Evolutionary conservation across 2,888 invertebrate species (phyloP).

Genomic region (Cephus sareptanus): DNA sequence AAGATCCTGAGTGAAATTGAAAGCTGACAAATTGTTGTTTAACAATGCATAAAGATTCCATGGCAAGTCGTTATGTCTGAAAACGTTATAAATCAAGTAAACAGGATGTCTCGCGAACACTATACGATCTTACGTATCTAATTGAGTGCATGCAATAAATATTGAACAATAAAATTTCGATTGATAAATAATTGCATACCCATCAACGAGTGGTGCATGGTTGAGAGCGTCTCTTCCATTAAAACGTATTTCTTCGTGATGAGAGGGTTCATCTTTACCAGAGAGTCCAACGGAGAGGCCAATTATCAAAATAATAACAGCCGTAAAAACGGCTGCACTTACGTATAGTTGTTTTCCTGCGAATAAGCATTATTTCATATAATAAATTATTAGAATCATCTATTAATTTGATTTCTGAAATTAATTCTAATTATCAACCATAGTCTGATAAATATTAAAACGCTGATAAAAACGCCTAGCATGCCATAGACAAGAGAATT

Average conservation of each 20-base stretch:
- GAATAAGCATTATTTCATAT: constrained; percentile 2
- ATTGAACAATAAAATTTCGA: not conserved
- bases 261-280: not conserved
- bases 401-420: no score
- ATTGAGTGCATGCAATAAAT: not conserved
- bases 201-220: constrained; percentile 57
- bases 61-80: constrained; percentile 69
- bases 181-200: constrained; percentile 40
- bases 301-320: constrained; percentile 28
- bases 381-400: not conserved
- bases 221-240: constrained; percentile 57
- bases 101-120: no score
- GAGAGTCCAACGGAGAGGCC: constrained; percentile 44
- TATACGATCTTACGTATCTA: not conserved
- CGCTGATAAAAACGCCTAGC: no score
- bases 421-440: no score
- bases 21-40: constrained; percentile 62
- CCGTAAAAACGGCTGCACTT: constrained; percentile 29
- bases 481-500: no score
- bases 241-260: constrained; percentile 20
- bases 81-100: no score
- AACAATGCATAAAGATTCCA: constrained; percentile 61
- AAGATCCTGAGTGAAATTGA: constrained; percentile 63
- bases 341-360: constrained; percentile 41
- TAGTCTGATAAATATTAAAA: no score